phyloP scores from a whole-genome alignment of 2,113 vertebrate species.

The Lophius piscatorius region DNA sequence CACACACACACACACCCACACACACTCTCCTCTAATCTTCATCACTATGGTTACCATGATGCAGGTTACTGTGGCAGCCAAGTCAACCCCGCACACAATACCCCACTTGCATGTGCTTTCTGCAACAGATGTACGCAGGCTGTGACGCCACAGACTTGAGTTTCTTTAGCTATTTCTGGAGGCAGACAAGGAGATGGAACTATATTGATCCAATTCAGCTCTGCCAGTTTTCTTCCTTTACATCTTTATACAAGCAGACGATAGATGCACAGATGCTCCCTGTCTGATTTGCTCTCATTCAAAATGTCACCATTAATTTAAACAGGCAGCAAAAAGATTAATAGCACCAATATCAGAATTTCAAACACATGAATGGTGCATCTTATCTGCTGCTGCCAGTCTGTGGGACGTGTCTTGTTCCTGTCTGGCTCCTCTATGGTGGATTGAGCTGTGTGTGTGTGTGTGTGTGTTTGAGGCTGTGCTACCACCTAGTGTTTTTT shows the following conservation, averaged over 20 bases:
- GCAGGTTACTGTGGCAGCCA: conserved; percentile 71
- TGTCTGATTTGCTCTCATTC: not conserved
- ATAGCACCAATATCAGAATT: not conserved
- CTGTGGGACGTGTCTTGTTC: not conserved
- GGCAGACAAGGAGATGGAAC: not conserved
- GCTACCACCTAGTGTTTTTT: conserved; percentile 41
- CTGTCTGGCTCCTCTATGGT: not conserved
- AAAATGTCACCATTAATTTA: not conserved
- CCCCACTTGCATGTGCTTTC: conserved; percentile 27
- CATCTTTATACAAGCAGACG: not conserved
- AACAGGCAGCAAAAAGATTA: not conserved
- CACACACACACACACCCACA: too few relatives aligned
- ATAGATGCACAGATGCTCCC: not conserved
- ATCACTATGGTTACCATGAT: conserved; percentile 74
- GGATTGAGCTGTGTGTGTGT: not conserved
- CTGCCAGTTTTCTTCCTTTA: not conserved
- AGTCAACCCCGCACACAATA: conserved; percentile 44
- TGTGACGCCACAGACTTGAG: conserved; percentile 41
- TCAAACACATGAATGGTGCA: not conserved
- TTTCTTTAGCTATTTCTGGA: conserved; percentile 42
- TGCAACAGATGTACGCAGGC: conserved; percentile 23
- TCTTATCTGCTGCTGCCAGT: conserved; percentile 15
- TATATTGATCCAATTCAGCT: conserved; percentile 7
- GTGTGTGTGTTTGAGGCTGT: not conserved
- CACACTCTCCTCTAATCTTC: conserved; percentile 9